Base-by-base conservation (phyloP, 1,140 invertebrate genomes). In the Calliphora vicina region DNA sequence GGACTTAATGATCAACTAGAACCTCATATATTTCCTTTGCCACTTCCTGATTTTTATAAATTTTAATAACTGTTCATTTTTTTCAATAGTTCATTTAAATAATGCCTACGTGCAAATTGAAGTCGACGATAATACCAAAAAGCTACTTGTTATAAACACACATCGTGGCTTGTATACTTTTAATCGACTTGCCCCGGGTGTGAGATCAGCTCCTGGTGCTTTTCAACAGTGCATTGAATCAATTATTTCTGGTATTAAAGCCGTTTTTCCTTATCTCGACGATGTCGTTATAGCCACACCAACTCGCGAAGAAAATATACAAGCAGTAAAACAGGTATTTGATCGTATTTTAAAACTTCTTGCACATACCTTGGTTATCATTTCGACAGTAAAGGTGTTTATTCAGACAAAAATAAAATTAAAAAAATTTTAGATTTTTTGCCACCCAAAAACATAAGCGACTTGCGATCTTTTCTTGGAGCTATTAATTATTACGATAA, bases 11-110 rank as follows among this genome's bases (percentile, higher is more conserved):
- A 83, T 26, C 20, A 42, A 8, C 15, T 85, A 4, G 71, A 83
- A 13, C 25, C 72, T 13, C 80, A 83, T 27, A 35, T 10, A 10
- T 35, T 80, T 72, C 85, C 85, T 15, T n/a, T 80, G 25, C n/a
- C 83, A 20, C 50, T 83, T 15, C 27, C 61, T n/a, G 45, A 83
- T 84, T 61, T 84, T 84, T 43, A 25, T 81, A 23, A 76, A 72
- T 17, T 35, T 42, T 17, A 20, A 42, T 15, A 27, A 74, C 25
- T 27, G 25, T 15, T 1, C 13, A 35, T n/a, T 57, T 1, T 57
- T 57, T 17, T 17, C 50, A 57, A 57, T 17, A 57, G n/a, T 57
- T 17, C 13, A 57, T 57, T 57, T 57, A 57, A 57, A 17, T 57
- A 17, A 57, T 57, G 50, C 50, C 13, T 57, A 57, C 50, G n/a